These are phyloP conservation scores for Kryphioiulus occultus DNA, from an alignment of 2,888 invertebrate genomes.

Conservation along the genomic window DNA sequence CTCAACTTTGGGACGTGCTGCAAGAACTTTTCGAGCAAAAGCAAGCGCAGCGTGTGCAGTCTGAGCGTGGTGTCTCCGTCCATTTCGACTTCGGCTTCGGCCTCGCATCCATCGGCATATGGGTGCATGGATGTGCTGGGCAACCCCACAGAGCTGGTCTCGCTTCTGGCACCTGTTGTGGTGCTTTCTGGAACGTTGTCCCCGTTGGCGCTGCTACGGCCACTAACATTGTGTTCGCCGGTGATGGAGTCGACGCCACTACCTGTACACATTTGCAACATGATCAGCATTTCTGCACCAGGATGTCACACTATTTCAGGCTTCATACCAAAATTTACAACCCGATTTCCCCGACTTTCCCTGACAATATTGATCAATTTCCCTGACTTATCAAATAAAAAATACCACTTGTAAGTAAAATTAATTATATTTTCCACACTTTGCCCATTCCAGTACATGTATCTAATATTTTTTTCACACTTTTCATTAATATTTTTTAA, in stretches of 20 bases:
- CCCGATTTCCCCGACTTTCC: no score
- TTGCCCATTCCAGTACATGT: no score
- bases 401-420: no score
- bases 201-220: slow-evolving; percentile 90
- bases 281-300: slow-evolving; percentile 1
- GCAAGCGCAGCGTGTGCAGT: slow-evolving; percentile 73
- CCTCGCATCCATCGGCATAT: slow-evolving; percentile 57
- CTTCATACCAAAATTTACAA: slow-evolving; percentile 4
- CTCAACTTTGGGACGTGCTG: slow-evolving; percentile 79
- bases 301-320: neutral
- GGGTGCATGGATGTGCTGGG: slow-evolving; percentile 61
- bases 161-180: slow-evolving; percentile 64
- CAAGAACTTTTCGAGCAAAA: slow-evolving; percentile 77
- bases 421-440: no score
- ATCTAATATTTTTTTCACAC: no score
- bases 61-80: slow-evolving; percentile 60
- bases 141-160: slow-evolving; percentile 67
- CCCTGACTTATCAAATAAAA: no score
- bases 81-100: slow-evolving; percentile 62
- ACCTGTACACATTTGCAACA: slow-evolving; percentile 68
- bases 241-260: slow-evolving; percentile 92
- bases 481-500: no score
- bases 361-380: no score
- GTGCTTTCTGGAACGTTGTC: slow-evolving; percentile 70
- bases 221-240: slow-evolving; percentile 85